phyloP scores from a whole-genome alignment of 2,113 vertebrate genomes.

The Microtus ochrogaster region DNA sequence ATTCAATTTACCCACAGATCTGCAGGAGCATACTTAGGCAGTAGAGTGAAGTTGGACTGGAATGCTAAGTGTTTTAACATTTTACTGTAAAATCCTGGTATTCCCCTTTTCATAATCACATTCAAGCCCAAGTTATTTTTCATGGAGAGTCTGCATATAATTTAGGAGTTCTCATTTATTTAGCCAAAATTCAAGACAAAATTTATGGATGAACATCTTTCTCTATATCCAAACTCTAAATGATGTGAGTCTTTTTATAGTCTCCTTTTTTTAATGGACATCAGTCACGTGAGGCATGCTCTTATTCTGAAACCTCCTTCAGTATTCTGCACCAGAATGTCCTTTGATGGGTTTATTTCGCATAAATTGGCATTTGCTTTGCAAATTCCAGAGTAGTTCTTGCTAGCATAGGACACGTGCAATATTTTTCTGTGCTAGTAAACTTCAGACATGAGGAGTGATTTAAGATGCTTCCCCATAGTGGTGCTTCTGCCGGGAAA shows the following conservation, averaged over 20 bases:
- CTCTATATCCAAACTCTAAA: slow-evolving; percentile 65
- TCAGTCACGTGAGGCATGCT: slow-evolving; percentile 5
- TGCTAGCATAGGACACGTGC: slow-evolving; percentile 23
- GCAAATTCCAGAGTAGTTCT: slow-evolving; percentile 37
- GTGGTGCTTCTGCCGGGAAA: slow-evolving; percentile 23
- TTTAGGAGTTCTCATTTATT: slow-evolving; percentile 56
- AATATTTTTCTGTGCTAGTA: slow-evolving; percentile 50
- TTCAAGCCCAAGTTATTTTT: slow-evolving; percentile 55
- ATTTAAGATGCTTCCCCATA: slow-evolving; percentile 50
- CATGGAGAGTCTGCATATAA: background rate
- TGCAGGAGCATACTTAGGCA: slow-evolving; percentile 52
- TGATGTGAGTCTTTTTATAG: slow-evolving; percentile 58
- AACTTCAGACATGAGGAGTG: slow-evolving; percentile 49
- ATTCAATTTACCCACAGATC: slow-evolving; percentile 67
- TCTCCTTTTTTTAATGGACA: slow-evolving; percentile 56
- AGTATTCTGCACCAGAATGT: slow-evolving; percentile 24
- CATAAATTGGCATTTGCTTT: slow-evolving; percentile 58
- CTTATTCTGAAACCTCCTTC: slow-evolving; percentile 66
- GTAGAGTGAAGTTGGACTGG: background rate
- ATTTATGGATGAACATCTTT: slow-evolving; percentile 43
- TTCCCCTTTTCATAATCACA: slow-evolving; percentile 52
- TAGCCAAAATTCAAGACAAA: slow-evolving; percentile 69
- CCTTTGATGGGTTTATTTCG: slow-evolving; percentile 56
- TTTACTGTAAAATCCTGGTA: slow-evolving; percentile 51
- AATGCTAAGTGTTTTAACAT: slow-evolving; percentile 64